Percentiles rank a stretch among this genome's conserved stretches.
Evolutionary conservation across 2,113 vertebrate genomes (phyloP).

Genomic region (Raja brachyura): DNA sequence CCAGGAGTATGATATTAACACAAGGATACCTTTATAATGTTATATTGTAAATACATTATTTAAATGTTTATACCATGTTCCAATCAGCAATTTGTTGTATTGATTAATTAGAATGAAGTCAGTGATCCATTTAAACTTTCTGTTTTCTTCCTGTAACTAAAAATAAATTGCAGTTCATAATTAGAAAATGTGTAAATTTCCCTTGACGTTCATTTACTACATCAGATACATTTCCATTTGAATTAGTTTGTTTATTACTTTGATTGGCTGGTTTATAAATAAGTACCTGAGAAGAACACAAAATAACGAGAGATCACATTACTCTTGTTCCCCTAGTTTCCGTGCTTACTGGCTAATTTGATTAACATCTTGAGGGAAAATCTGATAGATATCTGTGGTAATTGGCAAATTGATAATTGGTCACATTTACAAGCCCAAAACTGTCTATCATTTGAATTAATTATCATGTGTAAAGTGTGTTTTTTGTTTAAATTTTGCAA

Average conservation of each 20-base stretch:
- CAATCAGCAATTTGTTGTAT: slow-evolving; percentile 43
- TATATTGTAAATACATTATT: background rate
- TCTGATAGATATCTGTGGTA: background rate
- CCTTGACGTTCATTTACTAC: background rate
- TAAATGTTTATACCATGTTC: slow-evolving; percentile 39
- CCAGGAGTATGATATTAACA: background rate
- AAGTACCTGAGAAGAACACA: background rate
- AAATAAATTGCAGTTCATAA: background rate
- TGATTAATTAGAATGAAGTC: slow-evolving; percentile 41
- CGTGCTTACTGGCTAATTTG: background rate
- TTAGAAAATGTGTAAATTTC: background rate
- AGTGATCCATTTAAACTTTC: slow-evolving; percentile 43
- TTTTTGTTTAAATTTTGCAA: background rate
- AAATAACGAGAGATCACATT: too few species aligned
- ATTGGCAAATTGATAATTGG: background rate
- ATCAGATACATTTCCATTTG: background rate
- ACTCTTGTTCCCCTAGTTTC: background rate
- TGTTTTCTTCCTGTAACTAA: slow-evolving; percentile 40
- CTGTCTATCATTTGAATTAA: background rate
- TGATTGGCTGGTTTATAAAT: background rate
- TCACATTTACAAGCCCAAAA: background rate
- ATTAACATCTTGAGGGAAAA: background rate
- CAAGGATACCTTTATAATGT: background rate
- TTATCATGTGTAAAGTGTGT: background rate
- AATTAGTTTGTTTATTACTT: background rate